phyloP scores from a whole-genome alignment of 92 coral and sea anemone genomes.

The Porites evermanni region DNA sequence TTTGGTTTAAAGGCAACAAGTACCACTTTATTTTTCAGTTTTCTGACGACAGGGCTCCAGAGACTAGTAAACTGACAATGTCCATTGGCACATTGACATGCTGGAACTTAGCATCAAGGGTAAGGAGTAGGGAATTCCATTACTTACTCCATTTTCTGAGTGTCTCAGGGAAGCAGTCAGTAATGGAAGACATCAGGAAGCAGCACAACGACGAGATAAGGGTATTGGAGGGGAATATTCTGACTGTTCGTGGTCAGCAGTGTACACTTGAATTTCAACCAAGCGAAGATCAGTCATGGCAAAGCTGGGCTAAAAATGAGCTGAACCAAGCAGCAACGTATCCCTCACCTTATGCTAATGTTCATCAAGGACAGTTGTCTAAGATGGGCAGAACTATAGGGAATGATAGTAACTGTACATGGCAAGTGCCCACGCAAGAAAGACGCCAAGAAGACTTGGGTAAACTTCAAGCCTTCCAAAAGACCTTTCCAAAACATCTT shows the following conservation, averaged over 20 bases:
- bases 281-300: conserved; percentile 70
- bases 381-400: no score
- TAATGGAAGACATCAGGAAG: conserved; percentile 70
- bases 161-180: conserved; percentile 59
- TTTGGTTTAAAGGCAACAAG: no score
- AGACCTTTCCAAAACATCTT: no score
- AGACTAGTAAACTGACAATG: no score
- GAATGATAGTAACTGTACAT: no score
- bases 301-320: conserved; percentile 77
- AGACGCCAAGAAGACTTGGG: no score
- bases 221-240: conserved; percentile 52
- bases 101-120: conserved; percentile 66
- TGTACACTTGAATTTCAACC: conserved; percentile 73
- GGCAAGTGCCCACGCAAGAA: no score
- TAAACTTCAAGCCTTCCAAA: no score
- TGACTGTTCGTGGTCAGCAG: conserved; percentile 52
- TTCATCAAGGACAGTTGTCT: no score
- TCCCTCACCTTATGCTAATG: conserved; percentile 40
- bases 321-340: conserved; percentile 67
- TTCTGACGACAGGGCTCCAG: no score
- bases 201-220: conserved; percentile 62
- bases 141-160: conserved; percentile 62
- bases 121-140: conserved; percentile 62
- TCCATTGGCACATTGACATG: conserved; percentile 2
- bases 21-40: no score